Evolutionary conservation across 2,797 vertebrate species (phyloP).

Genomic region (Gambusia yucatana): DNA sequence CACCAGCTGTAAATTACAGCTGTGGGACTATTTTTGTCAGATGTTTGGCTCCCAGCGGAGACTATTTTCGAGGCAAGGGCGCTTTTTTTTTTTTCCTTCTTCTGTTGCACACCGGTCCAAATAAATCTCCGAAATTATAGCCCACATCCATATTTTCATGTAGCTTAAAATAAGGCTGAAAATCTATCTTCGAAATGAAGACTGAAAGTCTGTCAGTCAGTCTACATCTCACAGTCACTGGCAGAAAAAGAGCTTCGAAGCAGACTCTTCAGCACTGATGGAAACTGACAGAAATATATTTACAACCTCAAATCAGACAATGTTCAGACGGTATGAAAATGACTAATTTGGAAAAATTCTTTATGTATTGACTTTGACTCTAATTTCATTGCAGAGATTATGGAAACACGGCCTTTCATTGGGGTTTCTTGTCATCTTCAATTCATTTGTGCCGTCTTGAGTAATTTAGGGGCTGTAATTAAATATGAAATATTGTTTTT

Average conservation of each 20-base stretch:
- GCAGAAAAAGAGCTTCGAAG: constrained; percentile 25
- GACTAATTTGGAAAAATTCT: background rate
- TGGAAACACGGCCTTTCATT: background rate
- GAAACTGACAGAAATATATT: constrained; percentile 29
- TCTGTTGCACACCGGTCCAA: constrained; percentile 45
- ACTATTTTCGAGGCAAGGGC: constrained; percentile 58
- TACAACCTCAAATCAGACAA: constrained; percentile 29
- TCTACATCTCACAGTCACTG: constrained; percentile 11
- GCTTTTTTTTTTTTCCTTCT: constrained; percentile 57
- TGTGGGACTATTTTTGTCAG: constrained; percentile 72
- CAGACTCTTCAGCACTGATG: constrained; percentile 23
- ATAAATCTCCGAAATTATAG: constrained; percentile 76
- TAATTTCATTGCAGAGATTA: background rate
- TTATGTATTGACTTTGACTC: constrained; percentile 9
- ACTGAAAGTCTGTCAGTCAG: constrained; percentile 53
- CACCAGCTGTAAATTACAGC: constrained; percentile 80
- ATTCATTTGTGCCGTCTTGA: background rate
- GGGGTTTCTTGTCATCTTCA: background rate
- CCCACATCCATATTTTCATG: constrained; percentile 41
- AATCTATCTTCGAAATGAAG: constrained; percentile 66
- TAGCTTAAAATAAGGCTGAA: constrained; percentile 65
- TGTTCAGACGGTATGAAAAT: constrained; percentile 2
- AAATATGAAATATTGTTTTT: background rate
- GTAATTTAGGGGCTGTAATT: background rate
- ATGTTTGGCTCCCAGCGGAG: constrained; percentile 60